These are phyloP conservation scores for Drosophila antonietae DNA, from an alignment of 2,888 invertebrate species.

Conservation along the genomic window DNA sequence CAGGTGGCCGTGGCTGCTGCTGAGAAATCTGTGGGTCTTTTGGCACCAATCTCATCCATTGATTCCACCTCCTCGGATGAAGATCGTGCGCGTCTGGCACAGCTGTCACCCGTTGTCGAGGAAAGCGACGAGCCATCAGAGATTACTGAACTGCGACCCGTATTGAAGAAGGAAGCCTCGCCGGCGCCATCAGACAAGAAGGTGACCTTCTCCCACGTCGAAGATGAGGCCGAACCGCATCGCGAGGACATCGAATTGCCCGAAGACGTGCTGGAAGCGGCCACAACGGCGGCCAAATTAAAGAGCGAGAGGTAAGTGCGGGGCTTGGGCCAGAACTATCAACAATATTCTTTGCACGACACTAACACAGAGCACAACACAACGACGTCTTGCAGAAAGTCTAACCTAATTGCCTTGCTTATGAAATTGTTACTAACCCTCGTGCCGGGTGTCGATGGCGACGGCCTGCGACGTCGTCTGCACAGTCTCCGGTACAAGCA, in stretches of 20 bases:
- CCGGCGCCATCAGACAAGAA: slow-evolving; percentile 85
- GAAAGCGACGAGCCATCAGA: slow-evolving; percentile 77
- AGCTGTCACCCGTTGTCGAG: slow-evolving; percentile 81
- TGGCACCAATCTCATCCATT: slow-evolving; percentile 84
- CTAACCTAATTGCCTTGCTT: slow-evolving; percentile 73
- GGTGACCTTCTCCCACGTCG: slow-evolving; percentile 85
- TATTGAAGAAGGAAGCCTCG: slow-evolving; percentile 84
- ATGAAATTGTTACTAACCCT: slow-evolving; percentile 82
- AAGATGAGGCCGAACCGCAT: slow-evolving; percentile 83
- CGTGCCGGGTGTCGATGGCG: slow-evolving; percentile 57
- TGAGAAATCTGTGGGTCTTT: slow-evolving; percentile 46
- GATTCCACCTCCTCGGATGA: slow-evolving; percentile 85
- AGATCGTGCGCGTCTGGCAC: slow-evolving; percentile 74
- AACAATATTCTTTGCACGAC: slow-evolving; percentile 16
- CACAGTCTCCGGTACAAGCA: slow-evolving; percentile 37
- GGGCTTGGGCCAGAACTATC: background rate
- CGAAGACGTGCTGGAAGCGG: slow-evolving; percentile 80
- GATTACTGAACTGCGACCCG: slow-evolving; percentile 66
- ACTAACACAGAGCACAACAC: slow-evolving; percentile 59
- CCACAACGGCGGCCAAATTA: slow-evolving; percentile 73
- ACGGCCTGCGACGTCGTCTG: slow-evolving; percentile 55
- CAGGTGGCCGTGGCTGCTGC: slow-evolving; percentile 53
- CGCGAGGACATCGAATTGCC: slow-evolving; percentile 84
- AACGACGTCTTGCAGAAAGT: slow-evolving; percentile 72
- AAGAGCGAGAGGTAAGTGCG: slow-evolving; percentile 85